phyloP scores from a whole-genome alignment of 2,888 invertebrate genomes.

The Nemotelus nigrinus region DNA sequence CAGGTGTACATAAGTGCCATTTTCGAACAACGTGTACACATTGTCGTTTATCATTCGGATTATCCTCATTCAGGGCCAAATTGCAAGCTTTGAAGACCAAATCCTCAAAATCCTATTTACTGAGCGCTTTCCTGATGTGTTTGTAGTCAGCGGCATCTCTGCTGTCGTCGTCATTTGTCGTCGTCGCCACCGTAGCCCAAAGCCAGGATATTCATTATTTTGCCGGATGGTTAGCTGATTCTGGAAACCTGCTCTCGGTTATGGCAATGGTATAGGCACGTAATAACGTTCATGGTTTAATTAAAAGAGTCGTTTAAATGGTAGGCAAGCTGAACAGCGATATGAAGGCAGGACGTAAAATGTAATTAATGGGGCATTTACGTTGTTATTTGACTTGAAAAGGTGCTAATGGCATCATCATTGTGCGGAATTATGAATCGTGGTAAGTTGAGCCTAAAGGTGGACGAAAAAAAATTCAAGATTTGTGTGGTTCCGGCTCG shows the following conservation, averaged over 20 bases:
- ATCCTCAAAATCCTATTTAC: constrained; percentile 17
- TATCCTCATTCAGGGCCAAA: constrained; percentile 22
- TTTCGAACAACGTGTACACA: constrained; percentile 37
- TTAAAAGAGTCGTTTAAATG: constrained; percentile 12
- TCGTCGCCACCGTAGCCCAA: not conserved
- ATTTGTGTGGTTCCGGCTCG: too few relatives aligned
- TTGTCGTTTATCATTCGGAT: constrained; percentile 36
- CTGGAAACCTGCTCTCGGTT: too few relatives aligned
- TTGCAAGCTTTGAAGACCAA: not conserved
- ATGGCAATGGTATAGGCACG: not conserved
- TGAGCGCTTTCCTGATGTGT: not conserved
- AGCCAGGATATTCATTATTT: constrained; percentile 2
- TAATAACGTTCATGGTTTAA: constrained; percentile 12
- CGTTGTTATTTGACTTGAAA: constrained; percentile 20
- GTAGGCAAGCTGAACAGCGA: not conserved
- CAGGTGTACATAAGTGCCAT: constrained; percentile 35
- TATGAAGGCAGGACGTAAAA: not conserved
- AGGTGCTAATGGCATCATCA: constrained; percentile 26
- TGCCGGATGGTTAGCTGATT: not conserved
- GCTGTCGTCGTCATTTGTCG: too few relatives aligned
- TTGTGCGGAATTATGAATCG: not conserved
- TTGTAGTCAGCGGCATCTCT: too few relatives aligned
- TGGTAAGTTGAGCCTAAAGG: too few relatives aligned
- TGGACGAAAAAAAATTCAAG: too few relatives aligned
- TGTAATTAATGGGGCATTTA: constrained; percentile 15